Conservation (phyloP, 2,113 vertebrate genomes). For the Ptilorrhoa leucosticta region DNA sequence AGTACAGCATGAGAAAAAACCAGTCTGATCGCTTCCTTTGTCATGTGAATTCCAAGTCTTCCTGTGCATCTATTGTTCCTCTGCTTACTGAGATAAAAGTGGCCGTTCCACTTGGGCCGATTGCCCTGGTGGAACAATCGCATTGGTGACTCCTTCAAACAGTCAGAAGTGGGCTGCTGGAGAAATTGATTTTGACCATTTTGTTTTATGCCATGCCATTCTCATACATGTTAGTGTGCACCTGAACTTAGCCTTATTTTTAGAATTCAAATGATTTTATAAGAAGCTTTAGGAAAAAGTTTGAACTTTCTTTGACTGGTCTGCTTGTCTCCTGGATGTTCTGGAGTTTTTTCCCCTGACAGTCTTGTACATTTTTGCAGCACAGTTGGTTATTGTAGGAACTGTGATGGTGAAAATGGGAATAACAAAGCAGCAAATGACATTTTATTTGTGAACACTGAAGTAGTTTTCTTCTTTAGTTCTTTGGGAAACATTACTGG, state of each 20-base stretch:
- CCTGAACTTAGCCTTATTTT: not conserved
- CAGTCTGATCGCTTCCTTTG: not conserved
- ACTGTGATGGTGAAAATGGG: slow-evolving; percentile 2
- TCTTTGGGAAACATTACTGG: not conserved
- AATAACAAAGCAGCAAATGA: slow-evolving; percentile 27
- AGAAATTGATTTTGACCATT: not conserved
- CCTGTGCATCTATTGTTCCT: not conserved
- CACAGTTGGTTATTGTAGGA: not conserved
- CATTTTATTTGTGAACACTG: not conserved
- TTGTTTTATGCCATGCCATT: not conserved
- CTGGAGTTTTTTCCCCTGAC: not conserved
- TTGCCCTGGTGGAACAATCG: not conserved
- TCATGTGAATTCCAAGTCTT: not conserved
- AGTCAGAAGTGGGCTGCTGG: not conserved
- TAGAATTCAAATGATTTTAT: not conserved
- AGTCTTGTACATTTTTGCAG: not conserved
- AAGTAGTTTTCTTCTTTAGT: not conserved
- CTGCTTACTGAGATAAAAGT: not conserved
- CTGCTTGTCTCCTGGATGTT: not conserved
- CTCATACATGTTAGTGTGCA: not conserved
- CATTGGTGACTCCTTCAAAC: not conserved
- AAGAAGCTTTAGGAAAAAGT: not conserved
- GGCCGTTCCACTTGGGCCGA: not conserved
- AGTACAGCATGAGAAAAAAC: not conserved
- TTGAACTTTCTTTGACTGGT: not conserved